Base-by-base conservation (phyloP, 2,797 vertebrate genomes). In the Anabas testudineus region DNA sequence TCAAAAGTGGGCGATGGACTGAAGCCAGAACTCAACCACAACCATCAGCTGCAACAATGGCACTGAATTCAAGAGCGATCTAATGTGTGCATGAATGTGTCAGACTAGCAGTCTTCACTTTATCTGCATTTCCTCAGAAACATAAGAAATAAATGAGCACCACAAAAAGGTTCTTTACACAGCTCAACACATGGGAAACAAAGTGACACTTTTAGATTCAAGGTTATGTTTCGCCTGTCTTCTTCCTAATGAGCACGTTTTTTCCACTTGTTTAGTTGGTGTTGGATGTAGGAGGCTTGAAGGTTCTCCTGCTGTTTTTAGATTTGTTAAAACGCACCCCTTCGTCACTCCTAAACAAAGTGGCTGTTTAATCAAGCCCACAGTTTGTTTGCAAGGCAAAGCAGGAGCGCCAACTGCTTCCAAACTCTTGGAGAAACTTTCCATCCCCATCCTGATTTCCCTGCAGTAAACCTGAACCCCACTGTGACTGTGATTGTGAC, bases 341-440 rank as follows among this genome's bases (percentile, higher is more conserved):
- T 19, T 24, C n/a, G 56, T 76, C 66, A 19, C 69, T 67, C 46
- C 52, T 67, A 91, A 84, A 77, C 85, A 88, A 88, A 86, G 77
- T 1, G 7, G 7, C 68, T 66, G 65, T 66, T 67, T 71, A 82
- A 84, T 83, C 80, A 72, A 58, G 62, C 55, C 57, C 36, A 30
- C 10, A 10, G 62, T 78, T 71, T 74, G 81, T 91, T 91, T 92
- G 86, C 81, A 72, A 89, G 76, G 73, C 87, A 91, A 90, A 90
- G 68, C 5, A 83, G 78, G 68, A 68, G 65, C 5, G 64, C 58
- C 53, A 32, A 78, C 64, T 62, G 74, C 82, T 53, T 67, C 67
- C 42, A 21, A 49, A 63, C 42, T 65, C 72, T 45, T 45, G 15
- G 43, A 57, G 42, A 77, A 82, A 83, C 80, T 71, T 78, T 66